These are phyloP conservation scores for Hydractinia symbiolongicarpus DNA, from an alignment of 30 jellyfish, hydroid and myxozoan genomes.

Conservation along the genomic window DNA sequence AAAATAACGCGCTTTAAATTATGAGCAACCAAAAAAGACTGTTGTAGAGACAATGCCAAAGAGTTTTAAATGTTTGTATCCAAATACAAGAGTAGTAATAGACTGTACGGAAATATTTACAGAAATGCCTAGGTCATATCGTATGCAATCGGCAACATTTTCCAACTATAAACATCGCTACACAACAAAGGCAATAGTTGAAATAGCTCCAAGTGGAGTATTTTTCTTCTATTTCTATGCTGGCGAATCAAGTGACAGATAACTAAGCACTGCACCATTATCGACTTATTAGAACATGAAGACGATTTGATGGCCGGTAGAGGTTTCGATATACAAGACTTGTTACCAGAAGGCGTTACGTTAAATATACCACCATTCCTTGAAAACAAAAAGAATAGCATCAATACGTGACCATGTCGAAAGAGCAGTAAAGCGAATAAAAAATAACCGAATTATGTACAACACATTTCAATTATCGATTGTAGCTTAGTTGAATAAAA, in stretches of 20 bases:
- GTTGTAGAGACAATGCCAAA: too few species aligned
- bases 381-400: slow-evolving; percentile 22
- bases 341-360: slow-evolving; percentile 30
- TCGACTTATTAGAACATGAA: slow-evolving; percentile 5
- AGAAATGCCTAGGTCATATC: too few species aligned
- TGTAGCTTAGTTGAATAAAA: too few species aligned
- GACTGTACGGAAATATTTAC: too few species aligned
- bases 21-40: too few species aligned
- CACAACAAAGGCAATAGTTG: too few species aligned
- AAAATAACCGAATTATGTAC: slow-evolving; percentile 24
- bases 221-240: slow-evolving; percentile 53
- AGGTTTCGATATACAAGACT: slow-evolving; percentile 41
- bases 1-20: too few species aligned
- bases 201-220: slow-evolving; percentile 20
- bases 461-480: too few species aligned
- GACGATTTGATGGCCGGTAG: slow-evolving; percentile 68
- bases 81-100: too few species aligned
- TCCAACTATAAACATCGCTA: too few species aligned
- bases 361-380: slow-evolving; percentile 56
- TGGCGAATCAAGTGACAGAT: slow-evolving; percentile 39
- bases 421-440: slow-evolving; percentile 45
- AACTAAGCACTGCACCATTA: slow-evolving; percentile 22
- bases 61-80: too few species aligned
- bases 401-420: slow-evolving; percentile 34
- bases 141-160: too few species aligned